phyloP scores from a whole-genome alignment of 2,888 invertebrate genomes.

The Antitype chi region DNA sequence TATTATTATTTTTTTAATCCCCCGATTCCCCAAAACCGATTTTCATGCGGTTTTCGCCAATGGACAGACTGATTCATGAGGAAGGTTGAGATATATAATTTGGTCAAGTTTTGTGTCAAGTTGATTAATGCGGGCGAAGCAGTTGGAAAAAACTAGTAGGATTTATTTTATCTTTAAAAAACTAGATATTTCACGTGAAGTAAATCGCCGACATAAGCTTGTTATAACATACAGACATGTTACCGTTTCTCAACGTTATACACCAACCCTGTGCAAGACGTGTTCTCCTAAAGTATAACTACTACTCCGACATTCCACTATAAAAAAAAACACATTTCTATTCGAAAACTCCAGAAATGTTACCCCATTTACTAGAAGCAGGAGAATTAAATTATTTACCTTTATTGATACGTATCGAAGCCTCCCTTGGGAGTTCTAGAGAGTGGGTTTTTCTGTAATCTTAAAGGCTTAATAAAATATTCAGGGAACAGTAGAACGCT shows the following conservation, averaged over 20 bases:
- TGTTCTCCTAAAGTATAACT: conserved; percentile 1
- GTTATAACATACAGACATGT: not conserved
- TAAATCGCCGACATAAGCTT: not conserved
- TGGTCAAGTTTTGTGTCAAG: too few species aligned
- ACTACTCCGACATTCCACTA: conserved; percentile 23
- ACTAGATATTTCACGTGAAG: too few species aligned
- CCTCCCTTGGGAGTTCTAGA: conserved; percentile 59
- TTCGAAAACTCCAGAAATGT: conserved; percentile 31
- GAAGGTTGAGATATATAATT: too few species aligned
- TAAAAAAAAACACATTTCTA: conserved; percentile 35
- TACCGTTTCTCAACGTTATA: not conserved
- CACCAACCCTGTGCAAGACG: not conserved
- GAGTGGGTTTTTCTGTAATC: conserved; percentile 78
- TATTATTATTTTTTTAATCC: too few species aligned
- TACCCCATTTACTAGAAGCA: conserved; percentile 56
- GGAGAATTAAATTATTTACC: conserved; percentile 68
- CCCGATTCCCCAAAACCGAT: too few species aligned
- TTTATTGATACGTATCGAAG: conserved; percentile 64
- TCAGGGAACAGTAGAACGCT: conserved; percentile 78
- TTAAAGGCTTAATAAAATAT: conserved; percentile 79
- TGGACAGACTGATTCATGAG: too few species aligned
- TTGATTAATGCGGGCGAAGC: too few species aligned
- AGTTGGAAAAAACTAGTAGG: too few species aligned
- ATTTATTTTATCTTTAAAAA: too few species aligned
- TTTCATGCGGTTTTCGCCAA: too few species aligned